These are phyloP conservation scores for Oncorhynchus keta DNA, from an alignment of 2,113 vertebrate genomes.

Conservation along the genomic window DNA sequence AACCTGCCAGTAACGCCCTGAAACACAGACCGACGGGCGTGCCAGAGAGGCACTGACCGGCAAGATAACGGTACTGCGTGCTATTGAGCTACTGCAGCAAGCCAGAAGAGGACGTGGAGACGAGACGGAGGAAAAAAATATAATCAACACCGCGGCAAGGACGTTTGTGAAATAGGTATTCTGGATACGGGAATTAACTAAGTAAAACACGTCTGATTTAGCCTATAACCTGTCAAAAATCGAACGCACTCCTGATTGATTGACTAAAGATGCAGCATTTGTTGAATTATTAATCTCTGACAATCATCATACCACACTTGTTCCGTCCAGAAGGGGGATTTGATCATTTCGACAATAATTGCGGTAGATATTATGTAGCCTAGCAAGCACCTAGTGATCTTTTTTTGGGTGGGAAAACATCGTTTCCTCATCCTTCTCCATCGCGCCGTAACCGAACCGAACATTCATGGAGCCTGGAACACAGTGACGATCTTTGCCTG, in stretches of 20 bases:
- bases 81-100: constrained; percentile 48
- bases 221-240: constrained; percentile 5
- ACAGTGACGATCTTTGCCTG: constrained; percentile 44
- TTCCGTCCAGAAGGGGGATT: constrained; percentile 50
- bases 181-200: constrained; percentile 10
- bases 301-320: constrained; percentile 12
- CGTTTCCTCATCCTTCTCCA: constrained; percentile 40
- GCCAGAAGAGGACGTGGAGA: neutral
- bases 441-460: constrained; percentile 28
- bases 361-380: constrained; percentile 38
- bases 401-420: constrained; percentile 45
- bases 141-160: constrained; percentile 8
- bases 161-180: constrained; percentile 21
- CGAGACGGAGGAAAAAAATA: neutral
- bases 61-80: constrained; percentile 44
- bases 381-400: constrained; percentile 53
- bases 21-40: constrained; percentile 51
- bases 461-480: constrained; percentile 53
- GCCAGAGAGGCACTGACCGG: constrained; percentile 59
- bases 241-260: constrained; percentile 41
- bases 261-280: constrained; percentile 48
- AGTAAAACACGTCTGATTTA: neutral
- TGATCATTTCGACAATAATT: constrained; percentile 48
- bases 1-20: constrained; percentile 71
- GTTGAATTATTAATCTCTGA: constrained; percentile 26